Conservation (phyloP, 1,140 invertebrate genomes). For the Brachionus rubens region DNA sequence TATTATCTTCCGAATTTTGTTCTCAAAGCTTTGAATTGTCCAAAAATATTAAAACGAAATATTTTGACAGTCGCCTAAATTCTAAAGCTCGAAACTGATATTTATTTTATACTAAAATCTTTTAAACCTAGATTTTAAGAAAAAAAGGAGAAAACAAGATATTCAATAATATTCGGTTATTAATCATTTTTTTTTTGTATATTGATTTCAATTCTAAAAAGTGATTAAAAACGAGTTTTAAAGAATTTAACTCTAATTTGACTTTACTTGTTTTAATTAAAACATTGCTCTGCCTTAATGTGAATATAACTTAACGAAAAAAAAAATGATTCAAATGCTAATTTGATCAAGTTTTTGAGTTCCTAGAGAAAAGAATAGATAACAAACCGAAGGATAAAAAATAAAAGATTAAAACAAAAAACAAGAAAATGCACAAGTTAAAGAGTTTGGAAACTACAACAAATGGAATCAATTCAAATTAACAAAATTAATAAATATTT, state of each 20-base stretch:
- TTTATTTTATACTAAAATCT: too few species aligned
- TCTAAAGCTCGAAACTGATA: too few species aligned
- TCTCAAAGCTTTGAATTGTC: too few species aligned
- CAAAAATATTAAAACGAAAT: too few species aligned
- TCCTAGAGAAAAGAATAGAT: background rate
- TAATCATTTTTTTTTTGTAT: too few species aligned
- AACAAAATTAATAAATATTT: slow-evolving; percentile 45
- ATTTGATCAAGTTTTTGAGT: slow-evolving; percentile 35
- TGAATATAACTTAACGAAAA: background rate
- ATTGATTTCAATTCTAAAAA: too few species aligned
- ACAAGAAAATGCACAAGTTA: background rate
- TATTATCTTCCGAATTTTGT: too few species aligned
- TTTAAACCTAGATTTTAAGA: too few species aligned
- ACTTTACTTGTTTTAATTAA: slow-evolving; percentile 38
- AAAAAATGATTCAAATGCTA: slow-evolving; percentile 35
- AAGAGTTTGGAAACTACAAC: background rate
- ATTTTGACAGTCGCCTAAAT: too few species aligned
- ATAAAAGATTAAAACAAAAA: slow-evolving; percentile 4
- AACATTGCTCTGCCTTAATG: background rate
- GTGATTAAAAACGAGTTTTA: too few species aligned
- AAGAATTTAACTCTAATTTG: background rate
- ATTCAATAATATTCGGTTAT: too few species aligned
- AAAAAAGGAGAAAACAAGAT: too few species aligned
- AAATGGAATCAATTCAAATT: slow-evolving; percentile 35
- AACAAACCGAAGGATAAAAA: slow-evolving; percentile 8